Percentiles rank a stretch among this genome's conserved stretches.
phyloP scores from a whole-genome alignment of 2,797 vertebrate genomes.

The Lepidocolaptes lacrymiger region DNA sequence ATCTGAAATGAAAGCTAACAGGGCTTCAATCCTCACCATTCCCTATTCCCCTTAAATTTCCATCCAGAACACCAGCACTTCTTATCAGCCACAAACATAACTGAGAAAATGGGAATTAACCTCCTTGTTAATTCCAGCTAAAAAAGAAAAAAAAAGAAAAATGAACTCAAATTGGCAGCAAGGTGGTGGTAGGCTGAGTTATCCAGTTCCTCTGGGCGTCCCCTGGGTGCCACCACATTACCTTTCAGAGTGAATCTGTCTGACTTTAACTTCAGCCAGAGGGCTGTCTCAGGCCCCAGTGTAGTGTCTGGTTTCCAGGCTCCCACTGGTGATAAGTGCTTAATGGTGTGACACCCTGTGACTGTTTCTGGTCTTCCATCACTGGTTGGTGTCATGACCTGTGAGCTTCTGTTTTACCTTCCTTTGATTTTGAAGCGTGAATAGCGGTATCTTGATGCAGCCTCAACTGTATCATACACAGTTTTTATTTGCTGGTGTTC shows the following conservation, averaged over 20 bases:
- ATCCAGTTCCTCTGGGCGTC: neutral
- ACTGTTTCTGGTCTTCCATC: neutral
- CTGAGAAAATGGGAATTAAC: neutral
- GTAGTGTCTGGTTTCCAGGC: neutral
- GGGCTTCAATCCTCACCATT: neutral
- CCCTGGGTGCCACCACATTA: neutral
- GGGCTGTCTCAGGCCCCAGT: neutral
- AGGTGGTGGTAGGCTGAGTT: neutral
- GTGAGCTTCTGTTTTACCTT: neutral
- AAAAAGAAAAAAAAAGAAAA: neutral
- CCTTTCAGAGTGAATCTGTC: neutral
- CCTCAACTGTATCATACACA: neutral
- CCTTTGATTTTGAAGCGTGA: neutral
- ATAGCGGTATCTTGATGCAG: neutral
- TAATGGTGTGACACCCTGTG: rapidly evolving
- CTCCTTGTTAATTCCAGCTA: neutral
- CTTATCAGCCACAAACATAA: neutral
- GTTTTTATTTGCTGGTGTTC: neutral
- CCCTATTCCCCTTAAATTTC: neutral
- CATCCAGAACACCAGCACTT: neutral
- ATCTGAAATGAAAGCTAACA: neutral
- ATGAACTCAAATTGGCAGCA: neutral
- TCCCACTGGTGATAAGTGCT: neutral
- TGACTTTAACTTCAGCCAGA: neutral
- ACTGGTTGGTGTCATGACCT: neutral